Base-by-base conservation (phyloP, 1,140 invertebrate genomes). In the Oryctes rhinoceros region DNA sequence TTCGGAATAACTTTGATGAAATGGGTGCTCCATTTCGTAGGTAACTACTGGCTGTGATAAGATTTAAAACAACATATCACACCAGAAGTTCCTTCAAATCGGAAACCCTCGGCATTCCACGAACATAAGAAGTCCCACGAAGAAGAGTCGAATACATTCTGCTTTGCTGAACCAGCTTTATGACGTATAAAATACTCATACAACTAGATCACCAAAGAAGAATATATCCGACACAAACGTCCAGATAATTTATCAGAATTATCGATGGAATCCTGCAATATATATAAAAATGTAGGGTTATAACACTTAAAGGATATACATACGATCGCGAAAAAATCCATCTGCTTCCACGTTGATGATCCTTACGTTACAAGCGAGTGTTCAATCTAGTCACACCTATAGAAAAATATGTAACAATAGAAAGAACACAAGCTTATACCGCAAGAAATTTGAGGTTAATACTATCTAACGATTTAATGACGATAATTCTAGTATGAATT, bases 141-240 rank as follows among this genome's bases (percentile, higher is more conserved):
- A 30, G 86, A 82, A 82, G 71, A 83, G 86, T 87, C 86, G 83
- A 86, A 85, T 85, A 83, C 86, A 86, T 85, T 87, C 86, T 87
- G 86, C 86, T 87, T 87, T 87, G 86, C 86, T 87, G 86, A 87
- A 87, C 86, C 85, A 87, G 86, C 86, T 87, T 87, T 87, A 87
- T 87, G 86, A 87, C 76, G 83, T 85, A 82, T 79, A 82, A 82
- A 83, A 84, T 80, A 87, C 85, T 86, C 86, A 87, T 87, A 87
- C 86, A 87, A 86, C 86, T 87, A 87, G 86, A 86, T 87, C 86
- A 87, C 86, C 86, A 87, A 87, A 87, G 86, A 87, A 87, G 85
- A 87, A 87, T 87, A 87, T 85, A 85, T 83, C 83, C 85, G 85
- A 86, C 86, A 86, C 86, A 79, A 81, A 39, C 48, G 4, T 59